Evolutionary conservation across 2,113 vertebrate genomes (phyloP), one percentile per base, ranked within the genome.

Genomic region (Nothobranchius furzeri): DNA sequence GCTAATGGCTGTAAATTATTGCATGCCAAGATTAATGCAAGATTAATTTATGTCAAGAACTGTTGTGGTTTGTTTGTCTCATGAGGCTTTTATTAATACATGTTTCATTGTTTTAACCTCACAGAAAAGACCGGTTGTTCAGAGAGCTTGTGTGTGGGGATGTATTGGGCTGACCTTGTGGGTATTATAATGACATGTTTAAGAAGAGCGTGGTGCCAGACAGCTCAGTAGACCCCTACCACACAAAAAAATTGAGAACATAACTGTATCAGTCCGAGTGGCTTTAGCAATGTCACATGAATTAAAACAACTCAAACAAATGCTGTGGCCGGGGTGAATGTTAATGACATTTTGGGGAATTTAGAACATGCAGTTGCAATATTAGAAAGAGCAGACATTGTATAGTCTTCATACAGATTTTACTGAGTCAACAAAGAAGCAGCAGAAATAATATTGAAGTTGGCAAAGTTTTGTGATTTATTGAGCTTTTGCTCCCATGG

Each of bases 131-230:
- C 52, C 73, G 69, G 47, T 71, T 36, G 51, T 49, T 63, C n/a
- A 48, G 43, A 74, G 53, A 54, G 64, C 61, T 10, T 57, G 49
- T 64, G 47, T 60, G 63, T 56, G 70, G 59, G 45, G 64, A 24
- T 66, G 63, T 47, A 64, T 67, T 48, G 48, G 25, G 45, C 68
- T 77, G 84, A 81, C 76, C 68, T 76, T 72, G 86, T 79, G 90
- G 87, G 82, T 83, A 48, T 61, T 71, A 78, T 90, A 90, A 91
- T 90, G 82, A 80, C 85, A 90, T 45, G 86, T 83, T 89, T 70
- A 60, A 77, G 64, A 81, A 53, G 70, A 75, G 35, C 73, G 63
- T 62, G 89, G 88, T 84, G 86, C 89, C 90, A 89, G 83, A 60
- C 81, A 68, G 68, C 73, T 76, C 81, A 49, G 61, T 57, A 43